Evolutionary conservation across 2,797 vertebrate species (phyloP).

Genomic region (Acomys russatus): DNA sequence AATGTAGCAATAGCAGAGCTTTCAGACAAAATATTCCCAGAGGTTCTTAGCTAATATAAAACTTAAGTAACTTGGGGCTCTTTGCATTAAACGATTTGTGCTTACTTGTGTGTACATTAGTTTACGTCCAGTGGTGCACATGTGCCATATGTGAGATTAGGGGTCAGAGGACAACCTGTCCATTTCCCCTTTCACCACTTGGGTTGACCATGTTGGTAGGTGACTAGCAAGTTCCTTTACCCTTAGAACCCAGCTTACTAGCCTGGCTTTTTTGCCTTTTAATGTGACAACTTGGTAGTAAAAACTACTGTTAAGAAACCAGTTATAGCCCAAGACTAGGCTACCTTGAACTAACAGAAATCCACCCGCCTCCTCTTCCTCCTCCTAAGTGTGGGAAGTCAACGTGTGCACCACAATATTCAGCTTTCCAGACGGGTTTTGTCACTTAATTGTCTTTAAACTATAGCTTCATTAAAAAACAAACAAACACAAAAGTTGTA

Average conservation of each 20-base stretch:
- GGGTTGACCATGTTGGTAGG: background rate
- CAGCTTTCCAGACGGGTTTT: background rate
- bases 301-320: constrained; percentile 39
- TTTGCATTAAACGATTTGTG: background rate
- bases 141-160: no score
- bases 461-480: constrained; percentile 54
- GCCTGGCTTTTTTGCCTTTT: background rate
- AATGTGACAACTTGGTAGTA: background rate
- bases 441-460: background rate
- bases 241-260: background rate
- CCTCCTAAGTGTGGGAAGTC: background rate
- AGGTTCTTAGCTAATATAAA: background rate
- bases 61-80: background rate
- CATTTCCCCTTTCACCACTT: background rate
- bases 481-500: background rate
- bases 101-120: background rate
- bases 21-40: background rate
- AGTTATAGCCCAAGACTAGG: background rate
- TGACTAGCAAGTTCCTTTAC: background rate
- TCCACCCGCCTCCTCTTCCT: background rate
- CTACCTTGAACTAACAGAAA: background rate
- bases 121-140: background rate
- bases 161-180: background rate
- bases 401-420: background rate
- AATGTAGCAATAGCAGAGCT: background rate